phyloP scores from a whole-genome alignment of 2,113 vertebrate species.

The Eulacestoma nigropectus region DNA sequence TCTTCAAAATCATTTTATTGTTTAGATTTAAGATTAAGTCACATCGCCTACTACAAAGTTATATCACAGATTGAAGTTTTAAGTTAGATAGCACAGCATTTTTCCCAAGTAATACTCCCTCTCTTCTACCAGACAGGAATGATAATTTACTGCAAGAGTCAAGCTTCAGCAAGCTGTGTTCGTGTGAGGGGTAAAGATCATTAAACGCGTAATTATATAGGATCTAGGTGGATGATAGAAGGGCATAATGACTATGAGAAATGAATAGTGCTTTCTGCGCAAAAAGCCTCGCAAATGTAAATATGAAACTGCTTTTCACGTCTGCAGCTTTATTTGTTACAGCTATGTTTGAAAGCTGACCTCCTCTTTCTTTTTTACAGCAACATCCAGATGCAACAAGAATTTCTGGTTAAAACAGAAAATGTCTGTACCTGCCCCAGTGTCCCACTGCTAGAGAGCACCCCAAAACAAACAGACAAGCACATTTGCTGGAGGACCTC shows the following conservation, averaged over 20 bases:
- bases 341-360: neutral
- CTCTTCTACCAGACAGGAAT: neutral
- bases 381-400: neutral
- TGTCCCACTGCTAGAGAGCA: neutral
- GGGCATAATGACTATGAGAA: slow-evolving; percentile 42
- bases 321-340: neutral
- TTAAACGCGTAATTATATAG: slow-evolving; percentile 52
- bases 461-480: neutral
- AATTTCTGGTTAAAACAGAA: neutral
- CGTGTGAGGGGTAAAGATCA: slow-evolving; percentile 61
- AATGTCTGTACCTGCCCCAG: neutral
- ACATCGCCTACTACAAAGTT: neutral
- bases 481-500: neutral
- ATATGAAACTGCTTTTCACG: neutral
- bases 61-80: neutral
- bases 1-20: neutral
- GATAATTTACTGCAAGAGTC: slow-evolving; percentile 27
- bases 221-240: slow-evolving; percentile 37
- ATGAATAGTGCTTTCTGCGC: slow-evolving; percentile 3
- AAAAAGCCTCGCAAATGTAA: neutral
- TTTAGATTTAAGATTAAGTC: neutral
- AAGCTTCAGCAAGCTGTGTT: slow-evolving; percentile 6
- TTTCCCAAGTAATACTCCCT: neutral
- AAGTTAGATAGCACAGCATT: neutral
- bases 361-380: slow-evolving; percentile 10